Percentiles rank a stretch among this genome's conserved stretches.
Conservation (phyloP, 2,797 vertebrate genomes). For the Coccyzus lansbergi region DNA sequence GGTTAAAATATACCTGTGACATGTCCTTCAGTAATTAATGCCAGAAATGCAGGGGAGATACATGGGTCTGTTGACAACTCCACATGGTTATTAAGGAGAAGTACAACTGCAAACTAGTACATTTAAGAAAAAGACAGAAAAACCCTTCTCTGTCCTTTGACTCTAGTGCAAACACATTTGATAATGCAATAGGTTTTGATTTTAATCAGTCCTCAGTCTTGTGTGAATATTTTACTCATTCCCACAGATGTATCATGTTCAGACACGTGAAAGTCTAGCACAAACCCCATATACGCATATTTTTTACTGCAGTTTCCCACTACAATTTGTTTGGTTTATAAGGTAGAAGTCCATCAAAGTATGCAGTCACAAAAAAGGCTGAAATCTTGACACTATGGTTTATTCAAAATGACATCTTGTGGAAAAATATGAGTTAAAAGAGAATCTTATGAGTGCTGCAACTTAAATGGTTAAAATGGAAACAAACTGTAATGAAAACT, state of each 20-base stretch:
- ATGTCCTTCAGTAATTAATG: not conserved
- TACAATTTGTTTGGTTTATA: not conserved
- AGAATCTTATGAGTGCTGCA: not conserved
- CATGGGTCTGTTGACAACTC: not conserved
- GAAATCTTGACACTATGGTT: not conserved
- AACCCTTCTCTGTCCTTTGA: not conserved
- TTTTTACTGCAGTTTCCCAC: not conserved
- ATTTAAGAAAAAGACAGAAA: not conserved
- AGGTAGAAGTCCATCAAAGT: not conserved
- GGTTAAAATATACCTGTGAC: not conserved
- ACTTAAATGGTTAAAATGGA: not conserved
- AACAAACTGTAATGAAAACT: not conserved
- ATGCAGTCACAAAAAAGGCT: not conserved
- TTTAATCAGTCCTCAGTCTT: not conserved
- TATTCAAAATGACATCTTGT: not conserved
- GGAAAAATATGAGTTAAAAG: not conserved
- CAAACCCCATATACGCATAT: not conserved
- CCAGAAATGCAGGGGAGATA: not conserved
- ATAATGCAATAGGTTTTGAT: constrained; percentile 18
- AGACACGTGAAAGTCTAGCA: not conserved
- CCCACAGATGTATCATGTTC: not conserved
- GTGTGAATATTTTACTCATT: not conserved
- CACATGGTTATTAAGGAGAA: not conserved
- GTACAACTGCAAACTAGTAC: not conserved
- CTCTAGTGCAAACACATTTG: not conserved